Conservation (phyloP, 2,113 vertebrate genomes). For the Muscicapa adusta region DNA sequence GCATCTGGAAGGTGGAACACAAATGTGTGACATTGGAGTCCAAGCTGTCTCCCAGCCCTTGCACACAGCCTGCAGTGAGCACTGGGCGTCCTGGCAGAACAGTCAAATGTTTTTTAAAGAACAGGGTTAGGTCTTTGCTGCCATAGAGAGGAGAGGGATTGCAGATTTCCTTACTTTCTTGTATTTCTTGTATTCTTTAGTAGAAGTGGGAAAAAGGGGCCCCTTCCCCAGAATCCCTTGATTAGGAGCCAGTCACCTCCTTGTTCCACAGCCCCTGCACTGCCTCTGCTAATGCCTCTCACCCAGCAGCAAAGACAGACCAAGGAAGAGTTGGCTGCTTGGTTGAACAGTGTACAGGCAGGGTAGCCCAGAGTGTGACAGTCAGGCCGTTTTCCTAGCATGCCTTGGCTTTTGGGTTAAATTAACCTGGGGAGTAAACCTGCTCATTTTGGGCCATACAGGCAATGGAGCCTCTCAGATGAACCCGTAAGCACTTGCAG, state of each 20-base stretch:
- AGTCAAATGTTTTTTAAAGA: not conserved
- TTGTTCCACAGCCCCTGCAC: accelerated
- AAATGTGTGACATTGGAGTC: accelerated
- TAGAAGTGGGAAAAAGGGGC: accelerated
- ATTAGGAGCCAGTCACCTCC: not conserved
- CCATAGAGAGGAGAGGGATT: not conserved
- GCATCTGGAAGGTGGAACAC: not conserved
- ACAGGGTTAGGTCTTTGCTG: not conserved
- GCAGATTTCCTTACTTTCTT: not conserved
- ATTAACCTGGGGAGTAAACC: not conserved
- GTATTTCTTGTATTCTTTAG: not conserved
- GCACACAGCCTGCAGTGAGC: accelerated
- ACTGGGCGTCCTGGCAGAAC: not conserved
- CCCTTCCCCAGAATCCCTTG: not conserved
- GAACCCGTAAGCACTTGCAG: not conserved
- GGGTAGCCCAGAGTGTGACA: not conserved
- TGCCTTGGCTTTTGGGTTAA: not conserved
- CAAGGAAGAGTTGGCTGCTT: not conserved
- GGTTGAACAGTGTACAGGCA: accelerated
- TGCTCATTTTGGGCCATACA: accelerated
- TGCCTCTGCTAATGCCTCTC: accelerated
- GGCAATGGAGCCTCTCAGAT: accelerated
- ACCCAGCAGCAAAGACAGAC: not conserved
- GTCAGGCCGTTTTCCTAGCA: accelerated
- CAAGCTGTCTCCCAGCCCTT: not conserved